Conservation (phyloP, 2,888 invertebrate species). For the Lasius platythorax region DNA sequence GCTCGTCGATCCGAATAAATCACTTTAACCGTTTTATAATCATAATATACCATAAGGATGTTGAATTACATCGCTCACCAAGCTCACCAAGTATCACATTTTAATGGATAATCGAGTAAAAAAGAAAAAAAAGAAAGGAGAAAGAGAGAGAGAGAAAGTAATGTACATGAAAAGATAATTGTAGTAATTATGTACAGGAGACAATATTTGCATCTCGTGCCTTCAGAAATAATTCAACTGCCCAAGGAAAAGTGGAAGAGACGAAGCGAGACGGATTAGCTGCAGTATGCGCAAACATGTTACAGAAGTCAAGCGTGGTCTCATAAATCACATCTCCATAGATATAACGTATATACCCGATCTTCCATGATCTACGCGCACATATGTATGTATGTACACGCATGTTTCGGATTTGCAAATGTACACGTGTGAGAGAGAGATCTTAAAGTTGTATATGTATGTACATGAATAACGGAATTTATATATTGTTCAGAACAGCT, state of each 20-base stretch:
- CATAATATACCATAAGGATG: neutral
- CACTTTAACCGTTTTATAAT: slow-evolving; percentile 8
- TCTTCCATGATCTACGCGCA: slow-evolving; percentile 46
- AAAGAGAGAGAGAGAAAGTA: slow-evolving; percentile 1
- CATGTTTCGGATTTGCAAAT: neutral
- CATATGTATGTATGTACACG: slow-evolving; percentile 27
- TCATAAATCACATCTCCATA: slow-evolving; percentile 72
- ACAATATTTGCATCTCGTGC: slow-evolving; percentile 37
- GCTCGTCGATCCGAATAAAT: neutral
- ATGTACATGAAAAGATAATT: neutral
- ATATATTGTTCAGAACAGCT: neutral
- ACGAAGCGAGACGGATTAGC: slow-evolving; percentile 62
- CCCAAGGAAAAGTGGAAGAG: slow-evolving; percentile 48
- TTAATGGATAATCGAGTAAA: slow-evolving; percentile 2
- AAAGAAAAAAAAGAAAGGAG: neutral
- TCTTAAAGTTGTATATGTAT: neutral
- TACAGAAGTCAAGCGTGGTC: slow-evolving; percentile 61
- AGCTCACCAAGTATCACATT: neutral
- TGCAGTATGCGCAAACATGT: slow-evolving; percentile 52
- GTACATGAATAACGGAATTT: neutral
- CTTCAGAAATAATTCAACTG: slow-evolving; percentile 13
- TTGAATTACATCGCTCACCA: slow-evolving; percentile 23
- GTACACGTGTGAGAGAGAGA: neutral
- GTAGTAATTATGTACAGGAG: neutral
- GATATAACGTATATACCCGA: slow-evolving; percentile 59